These are phyloP conservation scores for Synergus laeviventris DNA, from an alignment of 2,888 invertebrate species.

Conservation along the genomic window DNA sequence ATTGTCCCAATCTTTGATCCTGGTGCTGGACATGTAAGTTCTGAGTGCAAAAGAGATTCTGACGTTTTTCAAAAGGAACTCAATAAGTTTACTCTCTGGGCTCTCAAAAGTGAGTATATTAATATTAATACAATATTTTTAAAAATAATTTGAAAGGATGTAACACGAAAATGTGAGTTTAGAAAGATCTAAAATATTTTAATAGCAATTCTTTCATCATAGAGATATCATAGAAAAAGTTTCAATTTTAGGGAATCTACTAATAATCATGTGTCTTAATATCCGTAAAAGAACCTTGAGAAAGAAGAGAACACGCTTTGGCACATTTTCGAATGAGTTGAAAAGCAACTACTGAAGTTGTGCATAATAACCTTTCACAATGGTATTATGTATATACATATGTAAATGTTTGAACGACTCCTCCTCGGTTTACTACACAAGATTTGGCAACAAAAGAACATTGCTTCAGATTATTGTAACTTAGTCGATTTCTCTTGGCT, in stretches of 20 bases:
- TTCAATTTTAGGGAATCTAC: neutral
- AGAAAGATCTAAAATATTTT: neutral
- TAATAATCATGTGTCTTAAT: neutral
- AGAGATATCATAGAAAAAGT: neutral
- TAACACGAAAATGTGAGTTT: neutral
- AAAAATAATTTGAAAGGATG: too few relatives aligned
- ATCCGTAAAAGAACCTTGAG: neutral
- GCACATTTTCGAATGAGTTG: neutral
- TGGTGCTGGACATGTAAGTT: conserved; percentile 68
- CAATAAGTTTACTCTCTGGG: conserved; percentile 72
- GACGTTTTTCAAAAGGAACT: conserved; percentile 68
- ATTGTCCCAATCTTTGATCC: conserved; percentile 70
- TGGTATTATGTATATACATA: conserved; percentile 52
- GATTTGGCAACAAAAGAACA: conserved; percentile 54
- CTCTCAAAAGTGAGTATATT: conserved; percentile 70
- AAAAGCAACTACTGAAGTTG: neutral
- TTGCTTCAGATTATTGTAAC: conserved; percentile 53
- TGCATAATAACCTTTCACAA: conserved; percentile 56
- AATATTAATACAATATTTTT: too few relatives aligned
- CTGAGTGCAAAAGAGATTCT: conserved; percentile 68
- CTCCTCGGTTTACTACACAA: conserved; percentile 47
- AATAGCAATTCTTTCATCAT: neutral
- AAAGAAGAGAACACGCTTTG: neutral
- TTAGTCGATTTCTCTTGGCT: conserved; percentile 51
- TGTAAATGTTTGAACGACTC: conserved; percentile 44